Conservation (phyloP, 1,140 invertebrate species). For the Aphelinus certus region DNA sequence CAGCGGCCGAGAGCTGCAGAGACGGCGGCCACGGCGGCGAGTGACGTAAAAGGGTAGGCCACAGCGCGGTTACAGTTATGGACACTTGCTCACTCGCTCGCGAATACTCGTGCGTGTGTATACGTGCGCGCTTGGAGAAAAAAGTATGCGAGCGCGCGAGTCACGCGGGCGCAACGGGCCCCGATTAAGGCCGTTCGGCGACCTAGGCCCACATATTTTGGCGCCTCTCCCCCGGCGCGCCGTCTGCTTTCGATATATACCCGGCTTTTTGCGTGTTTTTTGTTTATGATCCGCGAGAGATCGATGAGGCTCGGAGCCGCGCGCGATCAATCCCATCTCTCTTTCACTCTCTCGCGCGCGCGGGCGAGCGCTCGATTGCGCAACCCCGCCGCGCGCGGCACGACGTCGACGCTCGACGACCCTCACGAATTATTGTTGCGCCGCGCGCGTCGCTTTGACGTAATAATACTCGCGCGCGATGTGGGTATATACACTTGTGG, state of each 20-base stretch:
- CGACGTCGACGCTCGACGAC: not conserved
- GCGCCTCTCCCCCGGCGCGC: slow-evolving; percentile 10
- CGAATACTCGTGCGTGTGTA: not conserved
- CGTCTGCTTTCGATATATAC: slow-evolving; percentile 4
- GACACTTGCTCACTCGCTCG: not conserved
- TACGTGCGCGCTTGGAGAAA: not conserved
- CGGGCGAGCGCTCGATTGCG: not conserved
- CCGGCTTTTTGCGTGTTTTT: not conserved
- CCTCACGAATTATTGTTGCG: slow-evolving; percentile 14
- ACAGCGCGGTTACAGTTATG: not conserved
- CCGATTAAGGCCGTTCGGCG: slow-evolving; percentile 24
- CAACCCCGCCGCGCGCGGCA: not conserved
- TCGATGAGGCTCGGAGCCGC: too few relatives aligned
- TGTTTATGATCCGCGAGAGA: not conserved
- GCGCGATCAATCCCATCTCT: not conserved
- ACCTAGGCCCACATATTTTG: slow-evolving; percentile 35
- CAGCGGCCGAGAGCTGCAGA: too few relatives aligned
- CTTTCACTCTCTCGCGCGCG: too few relatives aligned
- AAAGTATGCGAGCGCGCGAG: not conserved
- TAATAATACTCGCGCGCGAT: not conserved
- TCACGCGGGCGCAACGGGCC: slow-evolving; percentile 5
- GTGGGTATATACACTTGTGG: too few relatives aligned
- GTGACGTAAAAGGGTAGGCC: slow-evolving; percentile 7
- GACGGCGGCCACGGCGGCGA: too few relatives aligned
- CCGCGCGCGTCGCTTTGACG: not conserved